phyloP scores from a whole-genome alignment of 2,888 invertebrate species.

The Metallyticus violacea region DNA sequence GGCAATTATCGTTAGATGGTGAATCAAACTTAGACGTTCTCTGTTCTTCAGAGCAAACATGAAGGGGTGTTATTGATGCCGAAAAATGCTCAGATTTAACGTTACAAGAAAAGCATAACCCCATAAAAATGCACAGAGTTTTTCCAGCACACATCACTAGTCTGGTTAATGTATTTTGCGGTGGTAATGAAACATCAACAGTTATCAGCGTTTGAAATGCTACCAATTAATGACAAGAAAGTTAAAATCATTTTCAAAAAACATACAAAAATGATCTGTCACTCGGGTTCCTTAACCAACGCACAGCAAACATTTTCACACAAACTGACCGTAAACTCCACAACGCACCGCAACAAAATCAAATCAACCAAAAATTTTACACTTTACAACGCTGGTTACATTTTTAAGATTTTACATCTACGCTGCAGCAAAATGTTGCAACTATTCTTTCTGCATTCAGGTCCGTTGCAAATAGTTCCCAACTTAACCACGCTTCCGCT shows the following conservation, averaged over 20 bases:
- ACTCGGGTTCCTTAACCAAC: neutral
- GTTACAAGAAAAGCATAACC: conserved; percentile 72
- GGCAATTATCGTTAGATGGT: conserved; percentile 30
- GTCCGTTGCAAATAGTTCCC: neutral
- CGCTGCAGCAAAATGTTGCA: neutral
- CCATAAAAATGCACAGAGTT: conserved; percentile 54
- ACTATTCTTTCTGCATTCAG: neutral
- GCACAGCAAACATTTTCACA: neutral
- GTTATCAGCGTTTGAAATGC: neutral
- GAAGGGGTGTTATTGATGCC: conserved; percentile 52
- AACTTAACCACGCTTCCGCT: neutral
- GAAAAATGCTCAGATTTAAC: conserved; percentile 54
- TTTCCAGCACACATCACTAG: neutral
- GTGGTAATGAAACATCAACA: neutral
- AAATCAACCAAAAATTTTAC: neutral
- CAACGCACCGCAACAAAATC: neutral
- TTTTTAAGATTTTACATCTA: neutral
- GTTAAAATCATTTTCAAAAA: neutral
- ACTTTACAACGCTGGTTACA: neutral
- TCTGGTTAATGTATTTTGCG: neutral
- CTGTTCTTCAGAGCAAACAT: conserved; percentile 53
- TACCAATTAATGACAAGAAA: neutral
- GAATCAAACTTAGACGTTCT: conserved; percentile 50
- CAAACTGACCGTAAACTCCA: neutral
- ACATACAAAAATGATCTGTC: neutral